phyloP scores from a whole-genome alignment of 2,888 invertebrate species.

The Gymnoscelis rufifasciata region DNA sequence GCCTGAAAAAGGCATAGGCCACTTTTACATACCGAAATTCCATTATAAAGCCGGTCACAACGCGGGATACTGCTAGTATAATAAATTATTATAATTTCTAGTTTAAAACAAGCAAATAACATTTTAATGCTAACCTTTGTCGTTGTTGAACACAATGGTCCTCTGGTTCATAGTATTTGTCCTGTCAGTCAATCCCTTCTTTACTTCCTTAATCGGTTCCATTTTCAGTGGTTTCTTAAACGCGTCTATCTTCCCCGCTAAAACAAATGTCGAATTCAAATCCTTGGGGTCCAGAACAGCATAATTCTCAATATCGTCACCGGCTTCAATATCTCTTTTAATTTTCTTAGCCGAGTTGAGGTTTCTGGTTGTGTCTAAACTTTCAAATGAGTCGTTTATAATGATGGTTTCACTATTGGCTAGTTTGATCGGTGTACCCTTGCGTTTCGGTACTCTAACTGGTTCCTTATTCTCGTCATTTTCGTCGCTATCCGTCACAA shows the following conservation, averaged over 20 bases:
- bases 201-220: constrained; percentile 42
- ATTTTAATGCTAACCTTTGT: constrained; percentile 55
- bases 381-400: constrained; percentile 66
- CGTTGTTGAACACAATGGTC: constrained; percentile 46
- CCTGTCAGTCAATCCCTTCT: constrained; percentile 54
- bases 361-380: constrained; percentile 49
- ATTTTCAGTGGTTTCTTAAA: constrained; percentile 41
- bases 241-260: constrained; percentile 54
- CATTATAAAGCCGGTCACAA: too few relatives aligned
- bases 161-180: constrained; percentile 54
- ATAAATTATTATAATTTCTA: too few relatives aligned
- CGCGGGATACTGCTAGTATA: too few relatives aligned
- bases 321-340: constrained; percentile 44
- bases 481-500: constrained; percentile 60
- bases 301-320: constrained; percentile 49
- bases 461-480: constrained; percentile 58
- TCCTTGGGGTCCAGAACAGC: constrained; percentile 52
- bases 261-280: constrained; percentile 69
- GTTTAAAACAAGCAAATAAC: too few relatives aligned
- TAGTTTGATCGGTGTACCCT: constrained; percentile 63
- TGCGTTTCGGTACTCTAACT: constrained; percentile 46
- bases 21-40: too few relatives aligned
- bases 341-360: constrained; percentile 61
- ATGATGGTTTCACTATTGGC: constrained; percentile 63
- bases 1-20: too few relatives aligned